Evolutionary conservation across 2,888 invertebrate genomes (phyloP).

Genomic region (Callimorpha dominula): DNA sequence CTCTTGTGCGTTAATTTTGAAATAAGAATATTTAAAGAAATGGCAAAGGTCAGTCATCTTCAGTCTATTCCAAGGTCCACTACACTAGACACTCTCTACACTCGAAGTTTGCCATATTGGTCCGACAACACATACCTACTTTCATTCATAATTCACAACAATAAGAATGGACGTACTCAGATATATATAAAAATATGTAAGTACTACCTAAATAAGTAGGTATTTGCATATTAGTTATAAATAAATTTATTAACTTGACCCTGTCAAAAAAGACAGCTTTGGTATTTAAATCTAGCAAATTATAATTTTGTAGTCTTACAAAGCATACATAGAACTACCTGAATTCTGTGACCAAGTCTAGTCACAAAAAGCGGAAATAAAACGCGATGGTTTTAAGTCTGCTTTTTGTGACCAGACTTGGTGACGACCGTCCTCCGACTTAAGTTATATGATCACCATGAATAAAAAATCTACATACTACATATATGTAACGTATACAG

Average conservation of each 20-base stretch:
- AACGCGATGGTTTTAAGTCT: background rate
- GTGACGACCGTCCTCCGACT: background rate
- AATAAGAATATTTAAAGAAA: background rate
- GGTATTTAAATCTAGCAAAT: no score
- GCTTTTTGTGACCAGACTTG: background rate
- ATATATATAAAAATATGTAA: slow-evolving; percentile 4
- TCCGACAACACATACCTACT: slow-evolving; percentile 60
- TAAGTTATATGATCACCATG: background rate
- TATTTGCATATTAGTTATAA: no score
- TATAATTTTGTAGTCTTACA: no score
- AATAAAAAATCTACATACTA: background rate
- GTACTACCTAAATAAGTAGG: no score
- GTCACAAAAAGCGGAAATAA: background rate
- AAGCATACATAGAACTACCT: no score
- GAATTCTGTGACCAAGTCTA: background rate
- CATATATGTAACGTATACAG: background rate
- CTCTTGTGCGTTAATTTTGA: slow-evolving; percentile 11
- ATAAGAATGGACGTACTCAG: slow-evolving; percentile 45
- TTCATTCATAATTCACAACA: slow-evolving; percentile 56
- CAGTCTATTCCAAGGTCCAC: slow-evolving; percentile 42
- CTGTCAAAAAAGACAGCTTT: no score
- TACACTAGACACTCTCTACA: slow-evolving; percentile 54
- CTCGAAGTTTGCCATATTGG: slow-evolving; percentile 62
- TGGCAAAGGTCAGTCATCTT: slow-evolving; percentile 19
- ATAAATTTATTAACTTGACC: no score